A percentile compares a stretch with the other conserved stretches of the same genome.
phyloP scores from a whole-genome alignment of 2,113 vertebrate species.

The Alces alces region DNA sequence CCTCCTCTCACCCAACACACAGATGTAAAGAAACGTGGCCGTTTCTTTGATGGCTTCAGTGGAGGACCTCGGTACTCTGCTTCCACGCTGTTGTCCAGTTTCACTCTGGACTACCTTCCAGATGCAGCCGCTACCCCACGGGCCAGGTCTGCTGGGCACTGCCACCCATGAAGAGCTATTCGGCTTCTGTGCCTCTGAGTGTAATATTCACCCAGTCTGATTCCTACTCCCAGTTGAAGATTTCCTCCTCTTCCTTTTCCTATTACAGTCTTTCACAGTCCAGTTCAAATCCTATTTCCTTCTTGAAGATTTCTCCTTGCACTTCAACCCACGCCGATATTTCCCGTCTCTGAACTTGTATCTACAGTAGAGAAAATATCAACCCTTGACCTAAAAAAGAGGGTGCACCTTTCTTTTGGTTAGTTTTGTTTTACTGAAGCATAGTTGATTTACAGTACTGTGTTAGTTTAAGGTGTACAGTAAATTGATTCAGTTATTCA shows the following conservation, averaged over 20 bases:
- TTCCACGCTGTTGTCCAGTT: background rate
- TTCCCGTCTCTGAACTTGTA: background rate
- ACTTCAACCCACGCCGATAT: background rate
- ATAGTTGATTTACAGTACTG: background rate
- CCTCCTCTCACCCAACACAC: background rate
- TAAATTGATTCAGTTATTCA: background rate
- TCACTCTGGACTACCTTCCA: background rate
- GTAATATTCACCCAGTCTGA: background rate
- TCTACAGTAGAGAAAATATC: background rate
- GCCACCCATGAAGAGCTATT: fast-evolving
- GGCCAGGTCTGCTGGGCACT: background rate
- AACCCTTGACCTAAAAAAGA: background rate
- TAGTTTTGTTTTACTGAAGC: background rate
- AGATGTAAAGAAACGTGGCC: background rate
- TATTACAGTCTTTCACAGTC: background rate
- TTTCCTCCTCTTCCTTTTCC: background rate
- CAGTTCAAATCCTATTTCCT: background rate
- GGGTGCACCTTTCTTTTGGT: background rate
- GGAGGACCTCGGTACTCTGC: background rate
- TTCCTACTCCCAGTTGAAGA: background rate
- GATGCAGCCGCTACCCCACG: fast-evolving
- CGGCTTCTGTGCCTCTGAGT: background rate
- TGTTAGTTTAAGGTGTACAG: background rate
- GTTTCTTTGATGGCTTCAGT: background rate
- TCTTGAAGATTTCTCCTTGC: background rate